phyloP scores from a whole-genome alignment of 2,113 vertebrate species.

The Clarias magur region DNA sequence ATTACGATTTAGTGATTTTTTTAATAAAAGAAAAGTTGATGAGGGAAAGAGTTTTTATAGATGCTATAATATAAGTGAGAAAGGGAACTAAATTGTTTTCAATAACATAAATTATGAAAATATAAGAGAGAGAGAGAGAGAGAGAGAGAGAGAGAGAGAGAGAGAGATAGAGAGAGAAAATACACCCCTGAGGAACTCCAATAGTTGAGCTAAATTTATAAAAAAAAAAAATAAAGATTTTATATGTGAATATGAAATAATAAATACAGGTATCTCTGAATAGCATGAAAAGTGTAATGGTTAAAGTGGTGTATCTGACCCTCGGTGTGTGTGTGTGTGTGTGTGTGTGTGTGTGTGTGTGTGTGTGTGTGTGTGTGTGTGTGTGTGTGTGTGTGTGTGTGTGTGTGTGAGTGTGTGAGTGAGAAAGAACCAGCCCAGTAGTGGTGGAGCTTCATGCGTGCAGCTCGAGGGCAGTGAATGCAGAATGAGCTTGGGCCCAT shows the following conservation, averaged over 20 bases:
- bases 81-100: too few species aligned
- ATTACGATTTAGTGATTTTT: too few species aligned
- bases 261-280: not conserved
- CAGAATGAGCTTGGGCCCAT: slow-evolving; percentile 25
- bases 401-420: not conserved
- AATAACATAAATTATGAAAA: not conserved
- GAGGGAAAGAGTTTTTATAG: not conserved
- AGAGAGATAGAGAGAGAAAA: not conserved
- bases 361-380: not conserved
- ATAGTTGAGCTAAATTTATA: not conserved
- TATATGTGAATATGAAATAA: not conserved
- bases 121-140: not conserved
- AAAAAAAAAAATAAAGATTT: not conserved
- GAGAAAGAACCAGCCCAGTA: slow-evolving; percentile 34
- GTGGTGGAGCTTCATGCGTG: slow-evolving; percentile 53
- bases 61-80: not conserved
- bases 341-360: not conserved
- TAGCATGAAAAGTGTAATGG: not conserved
- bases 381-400: not conserved
- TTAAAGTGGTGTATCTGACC: not conserved
- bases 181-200: not conserved
- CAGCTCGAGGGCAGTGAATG: slow-evolving; percentile 52
- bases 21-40: not conserved
- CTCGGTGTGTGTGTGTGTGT: not conserved
- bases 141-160: not conserved